Conservation (phyloP, 2,797 vertebrate species). For the Psittacula echo region DNA sequence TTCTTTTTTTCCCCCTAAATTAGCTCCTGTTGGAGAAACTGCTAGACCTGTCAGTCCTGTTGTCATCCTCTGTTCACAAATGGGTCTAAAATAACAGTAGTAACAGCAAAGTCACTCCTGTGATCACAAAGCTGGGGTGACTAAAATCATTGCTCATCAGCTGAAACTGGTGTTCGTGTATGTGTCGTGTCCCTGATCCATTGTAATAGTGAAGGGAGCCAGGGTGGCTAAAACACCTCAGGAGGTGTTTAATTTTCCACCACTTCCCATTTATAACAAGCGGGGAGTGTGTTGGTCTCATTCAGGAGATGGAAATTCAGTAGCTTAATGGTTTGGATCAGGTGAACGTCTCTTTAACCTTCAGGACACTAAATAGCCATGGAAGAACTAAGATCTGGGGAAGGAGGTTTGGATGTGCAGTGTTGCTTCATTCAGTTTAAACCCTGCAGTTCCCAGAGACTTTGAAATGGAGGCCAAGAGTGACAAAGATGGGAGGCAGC, state of each 20-base stretch:
- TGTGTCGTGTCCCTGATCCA: not conserved
- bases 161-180: not conserved
- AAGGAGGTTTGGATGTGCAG: not conserved
- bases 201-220: not conserved
- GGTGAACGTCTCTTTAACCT: not conserved
- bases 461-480: conserved; percentile 49
- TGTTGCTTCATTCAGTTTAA: not conserved
- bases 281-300: not conserved
- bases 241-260: not conserved
- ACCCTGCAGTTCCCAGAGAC: not conserved
- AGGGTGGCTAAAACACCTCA: not conserved
- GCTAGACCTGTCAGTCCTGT: not conserved
- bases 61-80: not conserved
- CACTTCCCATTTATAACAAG: not conserved
- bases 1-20: fast-evolving
- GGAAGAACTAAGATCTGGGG: not conserved
- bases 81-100: not conserved
- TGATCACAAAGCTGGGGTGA: not conserved
- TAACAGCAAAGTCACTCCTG: not conserved
- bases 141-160: not conserved
- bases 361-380: not conserved
- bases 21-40: not conserved
- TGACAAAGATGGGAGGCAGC: not conserved
- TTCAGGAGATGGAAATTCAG: fast-evolving
- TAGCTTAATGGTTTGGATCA: not conserved